Conservation (phyloP, 1,140 invertebrate genomes). For the Orchestia grillus region DNA sequence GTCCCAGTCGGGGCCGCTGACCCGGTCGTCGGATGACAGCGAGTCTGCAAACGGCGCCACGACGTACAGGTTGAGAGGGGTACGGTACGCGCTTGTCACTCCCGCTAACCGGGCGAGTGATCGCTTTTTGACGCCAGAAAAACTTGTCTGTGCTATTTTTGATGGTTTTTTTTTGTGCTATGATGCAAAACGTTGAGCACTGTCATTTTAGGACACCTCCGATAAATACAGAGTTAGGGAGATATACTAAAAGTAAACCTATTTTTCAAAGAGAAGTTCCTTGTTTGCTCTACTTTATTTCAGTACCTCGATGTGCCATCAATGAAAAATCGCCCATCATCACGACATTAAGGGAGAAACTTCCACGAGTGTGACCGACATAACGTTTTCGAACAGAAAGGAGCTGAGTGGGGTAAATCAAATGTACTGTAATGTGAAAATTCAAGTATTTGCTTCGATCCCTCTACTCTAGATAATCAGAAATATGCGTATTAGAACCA, state of each 20-base stretch:
- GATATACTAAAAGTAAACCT: not conserved
- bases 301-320: not conserved
- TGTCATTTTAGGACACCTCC: not conserved
- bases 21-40: not conserved
- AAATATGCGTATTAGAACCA: too few species aligned
- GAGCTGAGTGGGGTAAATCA: too few species aligned
- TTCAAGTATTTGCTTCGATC: too few species aligned
- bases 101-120: not conserved
- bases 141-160: not conserved
- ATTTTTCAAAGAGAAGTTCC: not conserved
- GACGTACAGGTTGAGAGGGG: not conserved
- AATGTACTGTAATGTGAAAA: too few species aligned
- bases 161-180: not conserved
- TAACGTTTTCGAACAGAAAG: too few species aligned
- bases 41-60: not conserved
- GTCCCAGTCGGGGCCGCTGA: conserved; percentile 51
- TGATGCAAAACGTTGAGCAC: not conserved
- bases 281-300: not conserved
- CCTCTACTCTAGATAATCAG: too few species aligned
- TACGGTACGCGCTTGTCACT: not conserved
- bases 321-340: too few species aligned
- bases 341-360: not conserved
- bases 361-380: too few species aligned
- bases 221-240: not conserved
- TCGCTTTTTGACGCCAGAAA: not conserved